Percentiles rank a stretch among this genome's conserved stretches.
phyloP scores from a whole-genome alignment of 2,888 invertebrate species.

The Scaptomyza parva region DNA sequence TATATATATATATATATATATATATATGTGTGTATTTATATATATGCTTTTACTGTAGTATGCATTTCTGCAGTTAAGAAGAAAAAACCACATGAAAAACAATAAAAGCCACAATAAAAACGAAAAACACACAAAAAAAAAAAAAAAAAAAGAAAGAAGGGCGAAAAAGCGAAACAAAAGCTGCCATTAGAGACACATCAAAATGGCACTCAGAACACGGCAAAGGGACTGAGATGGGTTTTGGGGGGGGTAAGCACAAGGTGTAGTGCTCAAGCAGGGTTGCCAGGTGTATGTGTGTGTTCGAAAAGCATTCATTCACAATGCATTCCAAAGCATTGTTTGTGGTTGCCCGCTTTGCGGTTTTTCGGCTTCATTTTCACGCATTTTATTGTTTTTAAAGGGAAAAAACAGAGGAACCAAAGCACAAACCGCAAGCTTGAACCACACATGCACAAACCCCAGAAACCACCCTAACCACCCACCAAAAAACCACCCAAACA shows the following conservation, averaged over 20 bases:
- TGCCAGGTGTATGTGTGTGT: conserved; percentile 12
- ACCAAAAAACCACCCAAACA: conserved; percentile 12
- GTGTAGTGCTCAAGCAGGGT: neutral
- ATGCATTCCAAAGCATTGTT: conserved; percentile 58
- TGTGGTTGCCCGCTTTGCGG: conserved; percentile 43
- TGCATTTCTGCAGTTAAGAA: conserved; percentile 10
- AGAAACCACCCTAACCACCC: conserved; percentile 23
- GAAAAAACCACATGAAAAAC: conserved; percentile 60
- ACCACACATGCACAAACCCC: too few species aligned
- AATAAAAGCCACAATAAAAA: conserved; percentile 58
- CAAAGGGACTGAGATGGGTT: neutral
- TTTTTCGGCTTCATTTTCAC: conserved; percentile 59
- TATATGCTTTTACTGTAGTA: conserved; percentile 9
- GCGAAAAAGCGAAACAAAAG: conserved; percentile 65
- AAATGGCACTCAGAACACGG: conserved; percentile 68
- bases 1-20: neutral
- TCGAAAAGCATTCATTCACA: conserved; percentile 47
- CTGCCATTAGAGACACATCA: conserved; percentile 76
- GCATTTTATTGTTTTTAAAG: conserved; percentile 68
- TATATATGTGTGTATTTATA: neutral
- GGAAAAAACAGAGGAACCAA: neutral
- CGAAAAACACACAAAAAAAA: conserved; percentile 57
- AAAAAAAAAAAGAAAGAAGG: conserved; percentile 49
- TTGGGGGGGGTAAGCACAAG: neutral
- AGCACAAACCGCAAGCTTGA: neutral